These are phyloP conservation scores for Drosophila ambigua DNA, from an alignment of 1,140 invertebrate species.

Conservation along the genomic window DNA sequence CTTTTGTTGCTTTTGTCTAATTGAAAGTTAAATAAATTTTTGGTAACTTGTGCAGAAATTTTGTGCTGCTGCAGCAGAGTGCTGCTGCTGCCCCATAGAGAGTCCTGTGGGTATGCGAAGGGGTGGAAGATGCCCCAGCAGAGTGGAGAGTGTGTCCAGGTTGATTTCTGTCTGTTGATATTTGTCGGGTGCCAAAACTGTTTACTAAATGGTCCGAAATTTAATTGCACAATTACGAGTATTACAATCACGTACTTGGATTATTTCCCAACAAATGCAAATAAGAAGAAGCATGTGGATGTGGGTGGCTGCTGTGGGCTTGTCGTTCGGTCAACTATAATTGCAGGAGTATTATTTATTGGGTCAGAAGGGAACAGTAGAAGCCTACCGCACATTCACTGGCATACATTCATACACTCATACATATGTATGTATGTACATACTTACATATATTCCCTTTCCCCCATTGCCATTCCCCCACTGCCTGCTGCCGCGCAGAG, in stretches of 20 bases:
- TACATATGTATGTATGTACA: too few species aligned
- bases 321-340: too few species aligned
- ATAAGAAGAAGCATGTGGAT: neutral
- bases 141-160: constrained; percentile 11
- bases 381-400: neutral
- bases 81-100: constrained; percentile 4
- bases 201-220: constrained; percentile 46
- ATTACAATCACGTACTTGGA: neutral
- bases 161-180: constrained; percentile 55
- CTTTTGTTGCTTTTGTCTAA: constrained; percentile 67
- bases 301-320: neutral
- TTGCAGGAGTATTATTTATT: too few species aligned
- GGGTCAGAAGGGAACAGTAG: constrained; percentile 1
- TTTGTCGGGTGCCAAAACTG: constrained; percentile 48
- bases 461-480: neutral
- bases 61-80: constrained; percentile 70
- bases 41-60: constrained; percentile 70
- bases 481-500: neutral
- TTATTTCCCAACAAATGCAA: constrained; percentile 7
- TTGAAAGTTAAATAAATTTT: constrained; percentile 77
- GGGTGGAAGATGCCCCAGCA: constrained; percentile 2
- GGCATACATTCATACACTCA: too few species aligned
- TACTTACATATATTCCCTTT: too few species aligned
- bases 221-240: constrained; percentile 47
- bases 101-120: constrained; percentile 32